Conservation (phyloP, 92 coral and sea anemone species). For the Pocillopora meandrina region DNA sequence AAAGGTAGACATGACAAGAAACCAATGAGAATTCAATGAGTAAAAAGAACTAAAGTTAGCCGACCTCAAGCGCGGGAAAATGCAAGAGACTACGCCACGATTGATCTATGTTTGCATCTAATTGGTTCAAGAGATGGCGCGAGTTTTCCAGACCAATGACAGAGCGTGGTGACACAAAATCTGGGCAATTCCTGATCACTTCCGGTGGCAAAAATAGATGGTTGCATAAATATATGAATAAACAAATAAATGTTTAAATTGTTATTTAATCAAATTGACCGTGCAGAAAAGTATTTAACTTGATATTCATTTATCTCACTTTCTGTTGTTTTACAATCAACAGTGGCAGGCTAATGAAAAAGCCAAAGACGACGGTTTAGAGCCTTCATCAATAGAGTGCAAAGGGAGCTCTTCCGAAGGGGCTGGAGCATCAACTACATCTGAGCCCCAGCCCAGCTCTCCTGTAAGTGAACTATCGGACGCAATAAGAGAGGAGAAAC, state of each 20-base stretch:
- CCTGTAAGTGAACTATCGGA: not conserved
- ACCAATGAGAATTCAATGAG: no score
- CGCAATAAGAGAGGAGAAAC: not conserved
- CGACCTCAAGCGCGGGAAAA: not conserved
- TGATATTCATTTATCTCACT: not conserved
- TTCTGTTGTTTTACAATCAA: not conserved
- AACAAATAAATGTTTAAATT: not conserved
- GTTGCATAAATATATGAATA: no score
- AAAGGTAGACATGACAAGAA: not conserved
- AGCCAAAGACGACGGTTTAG: conserved; percentile 16
- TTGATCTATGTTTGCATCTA: no score
- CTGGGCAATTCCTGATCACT: no score
- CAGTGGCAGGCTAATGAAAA: conserved; percentile 34
- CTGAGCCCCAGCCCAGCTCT: not conserved
- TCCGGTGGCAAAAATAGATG: no score
- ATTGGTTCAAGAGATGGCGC: no score
- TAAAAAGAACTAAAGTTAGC: no score
- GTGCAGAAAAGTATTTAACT: no score
- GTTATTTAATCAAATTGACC: not conserved
- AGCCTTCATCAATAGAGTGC: conserved; percentile 3
- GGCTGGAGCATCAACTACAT: not conserved
- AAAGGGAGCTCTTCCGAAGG: not conserved
- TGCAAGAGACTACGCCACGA: not conserved
- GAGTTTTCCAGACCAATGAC: no score
- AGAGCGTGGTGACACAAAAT: no score